A percentile compares a stretch with the other conserved stretches of the same genome.
phyloP scores from a whole-genome alignment of 2,888 invertebrate genomes.

The Hartigia nigra region DNA sequence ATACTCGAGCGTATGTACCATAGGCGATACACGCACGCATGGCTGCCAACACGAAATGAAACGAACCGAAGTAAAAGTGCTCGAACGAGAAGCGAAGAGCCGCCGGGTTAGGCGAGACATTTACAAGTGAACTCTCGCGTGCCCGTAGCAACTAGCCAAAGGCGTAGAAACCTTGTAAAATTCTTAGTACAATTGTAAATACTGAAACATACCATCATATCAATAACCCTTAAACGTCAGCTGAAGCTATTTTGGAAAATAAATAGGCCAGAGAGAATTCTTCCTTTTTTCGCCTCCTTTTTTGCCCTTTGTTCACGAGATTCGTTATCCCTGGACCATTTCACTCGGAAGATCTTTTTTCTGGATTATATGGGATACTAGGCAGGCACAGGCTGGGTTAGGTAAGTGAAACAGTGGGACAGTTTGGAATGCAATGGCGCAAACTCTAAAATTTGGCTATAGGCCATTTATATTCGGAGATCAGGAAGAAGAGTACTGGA shows the following conservation, averaged over 20 bases:
- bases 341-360: background rate
- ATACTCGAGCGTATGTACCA: background rate
- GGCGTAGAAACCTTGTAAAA: background rate
- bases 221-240: background rate
- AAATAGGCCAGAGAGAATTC: background rate
- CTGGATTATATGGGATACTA: background rate
- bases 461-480: background rate
- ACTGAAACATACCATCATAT: background rate
- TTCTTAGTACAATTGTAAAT: background rate
- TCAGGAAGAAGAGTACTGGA: background rate
- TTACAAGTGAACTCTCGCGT: slow-evolving; percentile 3
- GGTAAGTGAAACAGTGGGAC: background rate
- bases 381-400: background rate
- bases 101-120: background rate
- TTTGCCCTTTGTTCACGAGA: background rate
- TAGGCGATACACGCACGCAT: background rate
- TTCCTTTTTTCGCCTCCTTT: background rate
- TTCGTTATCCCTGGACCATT: background rate
- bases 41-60: slow-evolving; percentile 21
- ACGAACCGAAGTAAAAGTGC: slow-evolving; percentile 21
- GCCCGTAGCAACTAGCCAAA: background rate
- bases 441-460: background rate
- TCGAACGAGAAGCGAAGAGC: background rate
- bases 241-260: background rate
- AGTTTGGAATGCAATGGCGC: background rate